Conservation (phyloP, 2,113 vertebrate species). For the Alligator sinensis region DNA sequence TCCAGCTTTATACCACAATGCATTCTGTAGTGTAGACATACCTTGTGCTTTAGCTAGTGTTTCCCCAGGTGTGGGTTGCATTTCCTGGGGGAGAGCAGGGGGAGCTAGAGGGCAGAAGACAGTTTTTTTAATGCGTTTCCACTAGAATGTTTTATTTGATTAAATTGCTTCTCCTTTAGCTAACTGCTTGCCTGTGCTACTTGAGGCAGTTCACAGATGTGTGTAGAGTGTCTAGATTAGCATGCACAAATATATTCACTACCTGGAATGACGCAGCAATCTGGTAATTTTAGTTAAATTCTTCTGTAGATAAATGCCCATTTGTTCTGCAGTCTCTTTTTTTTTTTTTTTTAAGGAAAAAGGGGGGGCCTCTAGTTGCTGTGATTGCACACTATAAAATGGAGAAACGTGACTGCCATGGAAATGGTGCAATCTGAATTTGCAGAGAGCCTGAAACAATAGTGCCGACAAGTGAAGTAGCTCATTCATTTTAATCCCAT, state of each 20-base stretch:
- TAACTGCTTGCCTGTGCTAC: accelerated
- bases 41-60: no score
- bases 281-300: no score
- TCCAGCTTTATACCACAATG: no score
- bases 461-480: neutral
- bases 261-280: no score
- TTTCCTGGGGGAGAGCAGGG: no score
- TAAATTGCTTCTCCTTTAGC: neutral
- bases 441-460: neutral
- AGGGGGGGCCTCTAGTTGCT: neutral
- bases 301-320: no score
- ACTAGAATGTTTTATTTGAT: no score
- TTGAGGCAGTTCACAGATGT: neutral
- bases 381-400: neutral
- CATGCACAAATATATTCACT: no score
- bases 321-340: no score
- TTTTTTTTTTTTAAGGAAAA: no score
- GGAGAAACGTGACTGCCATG: neutral
- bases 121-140: neutral
- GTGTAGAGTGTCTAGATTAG: neutral
- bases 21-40: no score
- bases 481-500: neutral
- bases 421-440: neutral
- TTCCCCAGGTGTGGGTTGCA: no score
- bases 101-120: neutral